Evolutionary conservation across 2,797 vertebrate species (phyloP).

Genomic region (Mallotus villosus): DNA sequence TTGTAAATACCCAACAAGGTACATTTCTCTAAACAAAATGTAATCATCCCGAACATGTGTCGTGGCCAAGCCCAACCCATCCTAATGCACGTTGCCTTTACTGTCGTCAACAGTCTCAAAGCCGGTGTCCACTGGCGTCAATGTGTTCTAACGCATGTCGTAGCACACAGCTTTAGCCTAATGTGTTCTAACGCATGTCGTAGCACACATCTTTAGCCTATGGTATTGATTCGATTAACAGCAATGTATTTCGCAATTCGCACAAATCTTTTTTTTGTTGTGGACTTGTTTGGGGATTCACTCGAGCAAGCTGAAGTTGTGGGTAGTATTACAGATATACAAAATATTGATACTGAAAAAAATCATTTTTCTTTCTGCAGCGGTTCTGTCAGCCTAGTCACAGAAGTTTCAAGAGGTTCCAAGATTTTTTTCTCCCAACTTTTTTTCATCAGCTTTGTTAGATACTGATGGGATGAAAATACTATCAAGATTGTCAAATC

Average conservation of each 20-base stretch:
- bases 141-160: neutral
- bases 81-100: conserved; percentile 4
- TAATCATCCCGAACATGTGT: too few species aligned
- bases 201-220: neutral
- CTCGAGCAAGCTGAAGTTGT: too few species aligned
- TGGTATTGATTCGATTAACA: too few species aligned
- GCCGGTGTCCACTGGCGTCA: neutral
- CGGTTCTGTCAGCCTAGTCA: neutral
- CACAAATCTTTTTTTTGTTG: too few species aligned
- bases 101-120: conserved; percentile 3
- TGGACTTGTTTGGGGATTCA: too few species aligned
- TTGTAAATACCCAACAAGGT: too few species aligned
- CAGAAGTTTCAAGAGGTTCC: neutral
- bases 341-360: too few species aligned
- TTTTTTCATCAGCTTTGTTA: neutral
- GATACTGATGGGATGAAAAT: neutral
- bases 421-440: neutral
- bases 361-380: conserved; percentile 7
- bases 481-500: neutral
- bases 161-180: neutral
- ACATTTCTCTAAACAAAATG: too few species aligned
- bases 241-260: too few species aligned
- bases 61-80: too few species aligned
- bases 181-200: neutral
- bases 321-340: too few species aligned